A percentile compares a stretch with the other conserved stretches of the same genome.
Evolutionary conservation across 92 coral and sea anemone species (phyloP).

Genomic region (Parazoanthus darwini): DNA sequence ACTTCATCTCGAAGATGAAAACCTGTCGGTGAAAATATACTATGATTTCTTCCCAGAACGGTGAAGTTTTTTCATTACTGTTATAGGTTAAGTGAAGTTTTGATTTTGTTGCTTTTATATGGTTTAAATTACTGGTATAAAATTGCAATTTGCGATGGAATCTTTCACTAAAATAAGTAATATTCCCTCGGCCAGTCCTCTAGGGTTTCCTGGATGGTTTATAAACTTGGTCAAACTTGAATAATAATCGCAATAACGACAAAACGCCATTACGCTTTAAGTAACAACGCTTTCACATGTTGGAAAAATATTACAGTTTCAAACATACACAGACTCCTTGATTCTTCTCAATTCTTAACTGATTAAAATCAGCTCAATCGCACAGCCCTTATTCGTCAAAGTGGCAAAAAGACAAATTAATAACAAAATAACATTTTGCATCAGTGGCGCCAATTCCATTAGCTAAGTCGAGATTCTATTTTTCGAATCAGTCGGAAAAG

Average conservation of each 20-base stretch:
- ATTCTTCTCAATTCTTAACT: background rate
- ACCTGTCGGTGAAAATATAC: background rate
- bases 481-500: background rate
- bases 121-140: background rate
- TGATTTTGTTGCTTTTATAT: too few species aligned
- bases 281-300: background rate
- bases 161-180: background rate
- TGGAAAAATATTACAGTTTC: background rate
- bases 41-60: background rate
- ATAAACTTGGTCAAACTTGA: too few species aligned
- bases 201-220: background rate
- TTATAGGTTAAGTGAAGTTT: too few species aligned
- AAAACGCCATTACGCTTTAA: background rate
- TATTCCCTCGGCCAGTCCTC: background rate
- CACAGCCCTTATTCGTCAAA: background rate
- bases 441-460: constrained; percentile 20
- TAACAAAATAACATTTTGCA: background rate
- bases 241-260: background rate
- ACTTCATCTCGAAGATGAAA: too few species aligned
- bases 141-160: too few species aligned
- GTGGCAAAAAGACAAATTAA: background rate
- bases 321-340: background rate
- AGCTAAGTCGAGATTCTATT: background rate
- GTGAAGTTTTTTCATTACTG: background rate
- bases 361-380: background rate